phyloP scores from a whole-genome alignment of 2,888 invertebrate species.

The Ochropleura plecta region DNA sequence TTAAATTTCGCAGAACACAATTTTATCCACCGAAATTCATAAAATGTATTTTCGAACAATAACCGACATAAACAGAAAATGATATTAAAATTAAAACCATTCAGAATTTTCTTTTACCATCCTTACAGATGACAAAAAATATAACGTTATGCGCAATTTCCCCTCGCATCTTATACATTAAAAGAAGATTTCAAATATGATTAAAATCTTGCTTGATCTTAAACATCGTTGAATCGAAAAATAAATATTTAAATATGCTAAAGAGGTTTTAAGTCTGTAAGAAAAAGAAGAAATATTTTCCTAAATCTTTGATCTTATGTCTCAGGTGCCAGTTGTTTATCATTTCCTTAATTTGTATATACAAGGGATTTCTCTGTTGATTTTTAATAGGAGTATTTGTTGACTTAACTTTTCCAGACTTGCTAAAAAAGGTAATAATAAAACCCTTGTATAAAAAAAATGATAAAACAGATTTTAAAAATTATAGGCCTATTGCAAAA shows the following conservation, averaged over 20 bases:
- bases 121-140: constrained; percentile 8
- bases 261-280: constrained; percentile 8
- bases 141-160: constrained; percentile 24
- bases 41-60: background rate
- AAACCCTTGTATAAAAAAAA: no score
- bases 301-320: constrained; percentile 35
- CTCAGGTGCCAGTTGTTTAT: constrained; percentile 40
- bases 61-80: constrained; percentile 10
- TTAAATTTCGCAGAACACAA: background rate
- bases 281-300: constrained; percentile 12
- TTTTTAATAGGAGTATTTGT: constrained; percentile 33
- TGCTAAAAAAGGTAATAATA: no score
- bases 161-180: constrained; percentile 23
- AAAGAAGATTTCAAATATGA: constrained; percentile 22
- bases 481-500: no score
- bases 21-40: constrained; percentile 1
- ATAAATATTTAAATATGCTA: constrained; percentile 48
- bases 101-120: constrained; percentile 28
- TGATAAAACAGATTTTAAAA: no score
- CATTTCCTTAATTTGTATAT: constrained; percentile 40
- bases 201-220: constrained; percentile 46
- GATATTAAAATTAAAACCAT: constrained; percentile 40
- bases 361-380: constrained; percentile 22
- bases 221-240: constrained; percentile 42
- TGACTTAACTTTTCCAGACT: no score